Base-by-base conservation (phyloP, 2,113 vertebrate species). In the Cyprinodon variegatus region DNA sequence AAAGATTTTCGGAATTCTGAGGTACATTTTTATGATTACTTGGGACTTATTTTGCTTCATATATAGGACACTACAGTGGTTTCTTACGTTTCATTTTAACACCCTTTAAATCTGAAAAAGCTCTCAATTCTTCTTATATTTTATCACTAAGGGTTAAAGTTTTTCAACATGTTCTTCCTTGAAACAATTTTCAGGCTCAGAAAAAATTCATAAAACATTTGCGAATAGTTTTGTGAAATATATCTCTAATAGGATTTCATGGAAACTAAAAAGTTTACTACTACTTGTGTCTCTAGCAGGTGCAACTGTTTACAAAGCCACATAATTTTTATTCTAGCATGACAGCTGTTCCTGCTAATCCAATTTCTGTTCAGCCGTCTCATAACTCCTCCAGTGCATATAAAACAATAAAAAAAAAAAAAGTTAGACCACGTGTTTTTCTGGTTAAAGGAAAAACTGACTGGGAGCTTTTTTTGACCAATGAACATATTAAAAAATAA, bases 211-310 rank as follows among this genome's bases (percentile, higher is more conserved):
- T 8, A 20, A 57, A 15, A n/a, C 50, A 57, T 60, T 40, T 61
- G 46, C 82, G 59, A 40, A 76, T 41, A 10, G 48, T 39, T 72
- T 29, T 40, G n/a, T n/a, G 62, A 78, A 50, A 46, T 65, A 53
- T 45, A 72, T 43, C 11, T 17, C 17, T 8, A 41, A 8, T 15
- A 37, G 29, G 29, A 61, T 59, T 66, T 77, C 61, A 39, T 65
- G 43, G 67, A 53, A 80, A 8, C 11, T 57, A 48, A 15, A 74
- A 13, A 40, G 36, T 29, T 64, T 72, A 36, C 65, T 68, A 74
- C 68, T 15, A 72, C 59, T 50, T 63, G 57, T 74, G 72, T 81
- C 69, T 73, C 37, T 37, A 74, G 68, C 78, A 86, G 81, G 75
- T 79, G 76, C 50, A 64, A 8, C 61, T 41, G 74, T 61, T 75